A percentile compares a stretch with the other conserved stretches of the same genome.
Conservation (phyloP, 2,797 vertebrate genomes). For the Lutra lutra region DNA sequence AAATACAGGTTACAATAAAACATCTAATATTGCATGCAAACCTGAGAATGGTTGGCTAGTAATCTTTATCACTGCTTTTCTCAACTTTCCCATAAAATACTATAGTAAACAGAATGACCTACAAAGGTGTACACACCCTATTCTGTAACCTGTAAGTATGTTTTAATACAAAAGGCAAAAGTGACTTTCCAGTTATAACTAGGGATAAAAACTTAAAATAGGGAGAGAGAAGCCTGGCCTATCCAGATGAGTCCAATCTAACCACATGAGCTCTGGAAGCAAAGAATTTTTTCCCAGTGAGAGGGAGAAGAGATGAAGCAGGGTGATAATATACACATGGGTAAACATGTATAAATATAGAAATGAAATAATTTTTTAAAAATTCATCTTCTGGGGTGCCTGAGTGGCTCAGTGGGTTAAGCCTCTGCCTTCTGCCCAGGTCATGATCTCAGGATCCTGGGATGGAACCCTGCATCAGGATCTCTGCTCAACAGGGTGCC, state of each 20-base stretch:
- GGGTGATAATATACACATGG: neutral
- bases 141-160: neutral
- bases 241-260: neutral
- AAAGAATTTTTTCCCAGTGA: neutral
- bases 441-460: no score
- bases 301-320: neutral
- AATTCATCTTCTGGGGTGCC: neutral
- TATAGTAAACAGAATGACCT: neutral
- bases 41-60: neutral
- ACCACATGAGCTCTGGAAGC: neutral
- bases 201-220: neutral
- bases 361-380: neutral
- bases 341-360: neutral
- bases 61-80: neutral
- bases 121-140: neutral
- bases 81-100: neutral
- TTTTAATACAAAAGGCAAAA: neutral
- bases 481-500: no score
- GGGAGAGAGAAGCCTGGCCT: neutral
- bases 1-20: neutral
- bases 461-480: accelerated
- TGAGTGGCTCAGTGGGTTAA: no score
- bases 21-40: neutral
- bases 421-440: no score
- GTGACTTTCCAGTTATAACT: neutral